Percentiles rank a stretch among this genome's conserved stretches.
Evolutionary conservation across 1,140 invertebrate species (phyloP).

Genomic region (Drosophila oshimai): DNA sequence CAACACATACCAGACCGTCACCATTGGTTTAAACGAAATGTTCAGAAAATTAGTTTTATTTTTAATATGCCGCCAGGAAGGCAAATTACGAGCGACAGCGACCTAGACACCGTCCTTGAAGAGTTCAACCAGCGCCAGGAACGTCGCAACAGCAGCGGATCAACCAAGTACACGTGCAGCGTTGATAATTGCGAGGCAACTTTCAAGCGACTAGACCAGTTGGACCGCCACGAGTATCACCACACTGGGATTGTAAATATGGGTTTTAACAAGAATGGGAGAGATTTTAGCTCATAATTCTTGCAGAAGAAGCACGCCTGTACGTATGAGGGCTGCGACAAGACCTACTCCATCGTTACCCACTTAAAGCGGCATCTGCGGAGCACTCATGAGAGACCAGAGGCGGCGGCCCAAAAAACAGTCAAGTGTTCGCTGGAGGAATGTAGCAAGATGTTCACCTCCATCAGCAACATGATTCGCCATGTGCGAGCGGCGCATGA

Average conservation of each 20-base stretch:
- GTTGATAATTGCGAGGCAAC: conserved; percentile 46
- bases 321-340: conserved; percentile 64
- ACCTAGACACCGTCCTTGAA: conserved; percentile 63
- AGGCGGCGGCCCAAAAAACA: conserved; percentile 38
- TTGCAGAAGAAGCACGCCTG: conserved; percentile 75
- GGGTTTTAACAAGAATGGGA: background rate
- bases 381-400: conserved; percentile 61
- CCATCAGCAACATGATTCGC: conserved; percentile 60
- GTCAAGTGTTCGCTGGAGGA: conserved; percentile 54
- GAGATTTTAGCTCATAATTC: background rate
- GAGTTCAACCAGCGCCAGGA: conserved; percentile 37
- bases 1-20: background rate
- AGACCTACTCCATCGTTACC: conserved; percentile 66
- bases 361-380: conserved; percentile 74
- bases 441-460: conserved; percentile 69
- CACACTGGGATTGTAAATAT: conserved; percentile 72
- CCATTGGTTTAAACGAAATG: background rate
- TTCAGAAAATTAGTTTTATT: background rate
- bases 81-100: conserved; percentile 67
- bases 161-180: conserved; percentile 62
- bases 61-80: conserved; percentile 53
- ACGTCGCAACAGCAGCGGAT: conserved; percentile 46
- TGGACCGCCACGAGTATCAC: conserved; percentile 79
- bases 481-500: conserved; percentile 73
- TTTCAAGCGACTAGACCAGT: conserved; percentile 70